Evolutionary conservation across 2,113 vertebrate species (phyloP).

Genomic region (Patagioenas fasciata): DNA sequence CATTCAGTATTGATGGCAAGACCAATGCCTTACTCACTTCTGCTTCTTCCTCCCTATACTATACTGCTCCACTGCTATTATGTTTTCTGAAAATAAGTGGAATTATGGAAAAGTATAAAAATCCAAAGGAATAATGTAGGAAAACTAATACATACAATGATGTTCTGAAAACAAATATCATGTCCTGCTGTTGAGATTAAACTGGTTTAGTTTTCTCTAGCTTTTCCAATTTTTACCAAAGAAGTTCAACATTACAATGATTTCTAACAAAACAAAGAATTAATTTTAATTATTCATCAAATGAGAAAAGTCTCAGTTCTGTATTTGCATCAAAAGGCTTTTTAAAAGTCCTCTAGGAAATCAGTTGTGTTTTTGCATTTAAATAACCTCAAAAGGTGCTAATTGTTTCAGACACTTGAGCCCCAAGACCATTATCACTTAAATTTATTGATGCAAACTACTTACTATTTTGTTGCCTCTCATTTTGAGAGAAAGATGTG

Average conservation of each 20-base stretch:
- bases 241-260: not conserved
- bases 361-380: not conserved
- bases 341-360: not conserved
- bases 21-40: not conserved
- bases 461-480: not conserved
- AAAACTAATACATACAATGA: not conserved
- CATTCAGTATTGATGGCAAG: not conserved
- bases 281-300: not conserved
- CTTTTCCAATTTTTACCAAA: not conserved
- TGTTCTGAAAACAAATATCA: not conserved
- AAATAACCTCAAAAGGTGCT: not conserved
- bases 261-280: not conserved
- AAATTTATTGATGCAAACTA: not conserved
- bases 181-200: not conserved
- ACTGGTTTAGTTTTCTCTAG: not conserved
- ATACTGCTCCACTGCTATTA: not conserved
- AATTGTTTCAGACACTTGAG: not conserved
- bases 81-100: not conserved
- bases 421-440: not conserved
- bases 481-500: not conserved
- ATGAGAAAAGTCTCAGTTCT: not conserved
- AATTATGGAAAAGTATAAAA: not conserved
- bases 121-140: not conserved
- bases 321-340: constrained; percentile 4
- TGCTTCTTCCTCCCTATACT: not conserved